Evolutionary conservation across 2,888 invertebrate genomes (phyloP), one percentile per base, ranked within the genome.

Genomic region (Danaus chrysippus): DNA sequence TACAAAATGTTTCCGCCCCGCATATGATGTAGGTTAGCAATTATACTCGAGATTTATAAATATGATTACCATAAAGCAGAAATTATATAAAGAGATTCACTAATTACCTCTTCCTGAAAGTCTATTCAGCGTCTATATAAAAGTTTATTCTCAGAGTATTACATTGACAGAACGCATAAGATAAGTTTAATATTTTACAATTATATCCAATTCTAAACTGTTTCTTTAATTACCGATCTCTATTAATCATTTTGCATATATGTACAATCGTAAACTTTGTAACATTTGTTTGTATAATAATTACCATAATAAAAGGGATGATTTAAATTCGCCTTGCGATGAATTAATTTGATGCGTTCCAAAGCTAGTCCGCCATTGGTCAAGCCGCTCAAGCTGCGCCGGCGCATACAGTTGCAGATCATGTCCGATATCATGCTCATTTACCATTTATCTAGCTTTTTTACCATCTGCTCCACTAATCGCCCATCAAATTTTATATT

Each of bases 351-450:
- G 71, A 69, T 70, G 73, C 75, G 76, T 71, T 73, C 68, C 68
- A 68, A 66, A 68, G 62, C 73, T 66, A 73, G 71, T 70, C 68
- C 70, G 73, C 81, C 64, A 90, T 90, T 90, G 90, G 90, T 74
- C 77, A 79, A 69, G 64, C 65, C 59, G 44, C 74, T 70, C 88
- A 90, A 90, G 90, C 86, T 90, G 90, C 89, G 75, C 55, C 67
- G 66, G 66, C 70, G 73, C 75, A 71, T 78, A 79, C 83, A 83
- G 81, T 85, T 86, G 87, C 90, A 86, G 89, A 89, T 87, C 87
- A 82, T 68, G 73, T 59, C 72, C 76, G 86, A 86, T 87, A 87
- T 73, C 77, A 78, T 75, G 74, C 73, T 75, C 77, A 78, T 78
- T 80, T 76, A 78, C 83, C 78, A 77, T 78, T 79, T 76, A 74